Evolutionary conservation across 1,140 invertebrate genomes (phyloP).

Genomic region (Dryas iulia): DNA sequence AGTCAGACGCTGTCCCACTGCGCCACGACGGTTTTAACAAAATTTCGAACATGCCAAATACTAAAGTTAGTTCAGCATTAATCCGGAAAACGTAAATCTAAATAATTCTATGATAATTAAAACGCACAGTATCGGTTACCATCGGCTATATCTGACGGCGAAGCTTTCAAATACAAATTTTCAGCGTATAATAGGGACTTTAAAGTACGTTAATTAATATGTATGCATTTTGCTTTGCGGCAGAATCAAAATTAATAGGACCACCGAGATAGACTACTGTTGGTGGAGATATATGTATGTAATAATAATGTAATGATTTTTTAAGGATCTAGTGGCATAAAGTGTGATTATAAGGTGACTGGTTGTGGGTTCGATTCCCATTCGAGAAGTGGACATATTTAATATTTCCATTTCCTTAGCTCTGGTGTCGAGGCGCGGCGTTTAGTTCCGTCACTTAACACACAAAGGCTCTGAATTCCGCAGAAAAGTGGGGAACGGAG

Average conservation of each 20-base stretch:
- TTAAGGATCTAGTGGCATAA: no score
- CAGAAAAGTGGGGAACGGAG: no score
- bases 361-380: no score
- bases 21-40: no score
- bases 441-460: no score
- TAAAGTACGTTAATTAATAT: slow-evolving; percentile 5
- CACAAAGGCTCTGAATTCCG: no score
- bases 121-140: not conserved
- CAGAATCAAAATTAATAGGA: not conserved
- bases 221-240: not conserved
- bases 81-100: not conserved
- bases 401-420: no score
- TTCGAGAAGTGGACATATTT: no score
- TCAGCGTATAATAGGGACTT: not conserved
- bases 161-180: not conserved
- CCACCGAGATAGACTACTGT: not conserved
- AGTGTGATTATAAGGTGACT: no score
- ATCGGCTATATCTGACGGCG: not conserved
- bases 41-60: not conserved
- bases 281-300: not conserved
- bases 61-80: not conserved
- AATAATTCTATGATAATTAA: slow-evolving; percentile 1
- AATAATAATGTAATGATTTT: no score
- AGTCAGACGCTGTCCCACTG: no score
- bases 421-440: no score